These are phyloP conservation scores for Beaufortia kweichowensis DNA, from an alignment of 2,113 vertebrate genomes.

Conservation along the genomic window DNA sequence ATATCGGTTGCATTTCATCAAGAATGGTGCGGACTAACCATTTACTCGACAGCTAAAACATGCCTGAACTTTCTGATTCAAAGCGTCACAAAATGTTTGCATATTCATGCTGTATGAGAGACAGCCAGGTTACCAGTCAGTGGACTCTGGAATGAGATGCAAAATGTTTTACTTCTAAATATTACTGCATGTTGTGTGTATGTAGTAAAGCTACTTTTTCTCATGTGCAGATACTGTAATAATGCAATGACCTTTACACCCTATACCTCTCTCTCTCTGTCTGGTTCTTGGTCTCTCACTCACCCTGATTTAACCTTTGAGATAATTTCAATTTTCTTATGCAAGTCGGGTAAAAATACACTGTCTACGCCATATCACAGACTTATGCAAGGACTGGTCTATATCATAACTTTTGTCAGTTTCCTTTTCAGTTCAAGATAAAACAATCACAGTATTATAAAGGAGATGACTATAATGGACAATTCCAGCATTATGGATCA, in stretches of 20 bases:
- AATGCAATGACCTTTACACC: not conserved
- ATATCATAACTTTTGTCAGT: too few species aligned
- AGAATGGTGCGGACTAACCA: not conserved
- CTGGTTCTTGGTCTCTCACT: not conserved
- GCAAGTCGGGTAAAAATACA: not conserved
- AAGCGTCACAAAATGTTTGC: not conserved
- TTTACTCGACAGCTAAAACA: conserved; percentile 10
- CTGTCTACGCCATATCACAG: not conserved
- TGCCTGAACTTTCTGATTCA: not conserved
- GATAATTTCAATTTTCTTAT: not conserved
- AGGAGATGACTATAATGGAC: too few species aligned
- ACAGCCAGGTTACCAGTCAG: not conserved
- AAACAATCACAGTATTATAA: too few species aligned
- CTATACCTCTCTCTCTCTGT: not conserved
- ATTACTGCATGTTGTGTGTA: not conserved
- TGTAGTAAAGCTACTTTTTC: not conserved
- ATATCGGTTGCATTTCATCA: not conserved
- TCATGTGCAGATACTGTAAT: not conserved
- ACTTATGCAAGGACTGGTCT: not conserved
- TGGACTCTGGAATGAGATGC: conserved; percentile 1
- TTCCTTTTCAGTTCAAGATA: too few species aligned
- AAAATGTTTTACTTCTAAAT: not conserved
- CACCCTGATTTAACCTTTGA: conserved; percentile 8
- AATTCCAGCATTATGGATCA: too few species aligned
- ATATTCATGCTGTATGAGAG: conserved; percentile 31